Evolutionary conservation across 2,888 invertebrate genomes (phyloP), one percentile per base, ranked within the genome.

Genomic region (Cynaeus angustus): DNA sequence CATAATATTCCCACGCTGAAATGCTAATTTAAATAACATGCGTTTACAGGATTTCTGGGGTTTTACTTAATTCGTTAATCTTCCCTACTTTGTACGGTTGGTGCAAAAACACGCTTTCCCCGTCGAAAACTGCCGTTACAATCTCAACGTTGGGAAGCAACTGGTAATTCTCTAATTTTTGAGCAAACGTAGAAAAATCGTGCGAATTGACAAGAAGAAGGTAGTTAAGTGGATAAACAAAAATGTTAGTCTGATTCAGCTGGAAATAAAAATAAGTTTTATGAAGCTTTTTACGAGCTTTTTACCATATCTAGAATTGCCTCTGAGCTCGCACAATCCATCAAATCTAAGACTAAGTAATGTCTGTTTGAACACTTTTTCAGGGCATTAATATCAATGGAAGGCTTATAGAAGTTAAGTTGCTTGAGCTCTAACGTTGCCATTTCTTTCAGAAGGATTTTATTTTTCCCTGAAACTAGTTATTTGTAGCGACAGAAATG

Each of bases 31-130:
- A 21, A 48, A 61, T 61, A 61, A 61, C 61, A 61, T 16, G 38
- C 43, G 43, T 56, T 56, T 43, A 43, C 43, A 50, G 30, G 37
- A 61, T 30, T 59, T 61, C 16, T 10, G 30, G 13, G 33, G 48
- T 38, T 53, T 21, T 64, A 64, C 64, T 64, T 64, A 64, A 43
- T 43, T 52, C 28, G 52, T 64, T 53, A 64, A 52, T 64, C 48
- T 64, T 64, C 38, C 52, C 64, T 9, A 53, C 52, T 64, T 64
- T 64, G 53, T 64, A 64, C 26, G 53, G 41, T 13, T 64, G 64
- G 21, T 52, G 53, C 45, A 64, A 43, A 38, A 43, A 26, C 56
- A 56, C 56, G 28, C 10, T 21, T 43, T 43, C 43, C 3, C 13
- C 28, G 43, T 10, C 37, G 26, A 48, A 61, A n/a, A 33, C 33